Conservation (phyloP, 1,140 invertebrate genomes). For the Pogonognathellus flavescens region DNA sequence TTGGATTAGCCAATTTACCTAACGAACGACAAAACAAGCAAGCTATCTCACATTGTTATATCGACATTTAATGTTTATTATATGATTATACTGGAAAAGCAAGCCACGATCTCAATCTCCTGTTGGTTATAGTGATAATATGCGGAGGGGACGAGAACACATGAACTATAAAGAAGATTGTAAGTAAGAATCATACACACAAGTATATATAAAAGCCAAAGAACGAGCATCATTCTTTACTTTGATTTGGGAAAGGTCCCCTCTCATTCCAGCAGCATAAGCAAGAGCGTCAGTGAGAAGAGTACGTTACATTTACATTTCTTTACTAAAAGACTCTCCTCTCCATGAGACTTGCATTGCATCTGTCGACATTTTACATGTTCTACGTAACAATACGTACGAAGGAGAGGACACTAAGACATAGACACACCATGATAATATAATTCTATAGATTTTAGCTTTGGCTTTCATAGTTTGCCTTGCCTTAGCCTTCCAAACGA, state of each 20-base stretch:
- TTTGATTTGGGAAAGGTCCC: background rate
- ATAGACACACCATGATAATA: background rate
- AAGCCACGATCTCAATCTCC: too few relatives aligned
- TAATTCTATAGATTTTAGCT: slow-evolving; percentile 20
- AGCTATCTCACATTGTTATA: too few relatives aligned
- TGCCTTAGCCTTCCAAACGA: background rate
- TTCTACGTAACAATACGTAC: background rate
- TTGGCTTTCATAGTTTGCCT: slow-evolving; percentile 19
- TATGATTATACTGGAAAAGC: too few relatives aligned
- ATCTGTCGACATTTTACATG: slow-evolving; percentile 8
- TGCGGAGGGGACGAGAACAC: too few relatives aligned
- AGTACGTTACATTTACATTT: too few relatives aligned
- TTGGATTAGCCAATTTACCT: too few relatives aligned
- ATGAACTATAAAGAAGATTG: background rate
- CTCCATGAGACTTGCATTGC: slow-evolving; percentile 12
- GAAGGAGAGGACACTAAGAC: background rate
- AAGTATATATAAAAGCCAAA: background rate
- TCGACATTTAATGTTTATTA: too few relatives aligned
- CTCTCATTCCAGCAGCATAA: slow-evolving; percentile 9
- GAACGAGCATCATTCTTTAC: background rate
- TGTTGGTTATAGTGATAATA: too few relatives aligned
- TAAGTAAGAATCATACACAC: background rate
- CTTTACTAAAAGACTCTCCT: background rate
- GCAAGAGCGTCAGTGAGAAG: background rate
- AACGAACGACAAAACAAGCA: too few relatives aligned